These are phyloP conservation scores for Macrocentrus cingulum DNA, from an alignment of 1,140 invertebrate genomes.

Conservation along the genomic window DNA sequence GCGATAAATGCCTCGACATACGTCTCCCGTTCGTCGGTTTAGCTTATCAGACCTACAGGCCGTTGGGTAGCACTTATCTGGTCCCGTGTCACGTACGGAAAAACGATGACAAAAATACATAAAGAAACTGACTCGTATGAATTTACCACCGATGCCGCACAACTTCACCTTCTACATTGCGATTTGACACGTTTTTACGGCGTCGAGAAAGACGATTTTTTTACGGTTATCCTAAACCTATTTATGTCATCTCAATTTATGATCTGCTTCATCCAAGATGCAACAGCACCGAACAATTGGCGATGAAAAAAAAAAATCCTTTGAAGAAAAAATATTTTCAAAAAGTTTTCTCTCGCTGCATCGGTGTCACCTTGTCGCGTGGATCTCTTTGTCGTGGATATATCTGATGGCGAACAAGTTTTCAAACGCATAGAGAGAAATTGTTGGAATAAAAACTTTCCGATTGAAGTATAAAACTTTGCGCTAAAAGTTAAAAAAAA, in stretches of 20 bases:
- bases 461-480: too few relatives aligned
- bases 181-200: slow-evolving; percentile 3
- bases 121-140: background rate
- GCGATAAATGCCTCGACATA: background rate
- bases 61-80: too few relatives aligned
- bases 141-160: background rate
- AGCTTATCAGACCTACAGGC: background rate
- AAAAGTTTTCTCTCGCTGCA: too few relatives aligned
- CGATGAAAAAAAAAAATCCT: background rate
- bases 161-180: background rate
- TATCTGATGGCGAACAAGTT: too few relatives aligned
- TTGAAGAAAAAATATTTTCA: background rate
- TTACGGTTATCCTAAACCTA: slow-evolving; percentile 15
- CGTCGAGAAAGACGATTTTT: slow-evolving; percentile 2
- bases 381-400: too few relatives aligned
- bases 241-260: slow-evolving; percentile 1
- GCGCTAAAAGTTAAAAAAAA: too few relatives aligned
- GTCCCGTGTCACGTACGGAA: background rate
- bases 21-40: background rate
- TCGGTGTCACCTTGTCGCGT: too few relatives aligned
- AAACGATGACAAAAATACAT: background rate
- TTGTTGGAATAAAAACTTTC: too few relatives aligned
- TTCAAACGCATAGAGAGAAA: too few relatives aligned
- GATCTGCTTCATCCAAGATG: slow-evolving; percentile 24
- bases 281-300: slow-evolving; percentile 18